Evolutionary conservation across 2,113 vertebrate species (phyloP).

Genomic region (Psettodes erumei): DNA sequence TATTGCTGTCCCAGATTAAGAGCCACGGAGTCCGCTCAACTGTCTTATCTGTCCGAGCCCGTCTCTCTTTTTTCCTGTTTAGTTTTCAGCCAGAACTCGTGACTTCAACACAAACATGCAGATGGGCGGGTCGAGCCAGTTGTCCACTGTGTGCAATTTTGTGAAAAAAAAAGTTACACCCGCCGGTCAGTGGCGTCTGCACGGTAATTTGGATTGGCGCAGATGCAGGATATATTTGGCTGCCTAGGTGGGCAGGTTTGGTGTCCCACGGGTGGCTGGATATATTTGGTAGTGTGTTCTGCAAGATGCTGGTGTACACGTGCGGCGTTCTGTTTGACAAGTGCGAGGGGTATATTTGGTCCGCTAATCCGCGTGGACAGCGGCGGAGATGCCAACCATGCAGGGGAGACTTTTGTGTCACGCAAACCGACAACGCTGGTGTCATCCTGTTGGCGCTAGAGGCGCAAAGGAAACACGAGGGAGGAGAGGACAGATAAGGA

Average conservation of each 20-base stretch:
- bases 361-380: slow-evolving; percentile 43
- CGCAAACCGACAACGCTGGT: background rate
- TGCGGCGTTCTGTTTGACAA: slow-evolving; percentile 11
- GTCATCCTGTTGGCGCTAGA: background rate
- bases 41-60: background rate
- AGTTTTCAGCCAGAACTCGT: slow-evolving; percentile 4
- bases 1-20: slow-evolving; percentile 47
- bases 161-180: background rate
- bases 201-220: background rate
- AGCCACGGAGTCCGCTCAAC: background rate
- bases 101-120: slow-evolving; percentile 22
- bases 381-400: slow-evolving; percentile 26
- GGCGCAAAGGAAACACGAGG: background rate
- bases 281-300: slow-evolving; percentile 54
- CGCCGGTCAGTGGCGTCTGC: slow-evolving; percentile 24
- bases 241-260: slow-evolving; percentile 42
- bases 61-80: slow-evolving; percentile 15
- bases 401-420: slow-evolving; percentile 28
- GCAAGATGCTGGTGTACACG: slow-evolving; percentile 23
- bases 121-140: background rate
- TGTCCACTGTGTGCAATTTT: background rate
- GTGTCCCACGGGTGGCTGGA: slow-evolving; percentile 32
- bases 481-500: background rate
- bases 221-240: slow-evolving; percentile 53
- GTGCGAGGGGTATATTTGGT: slow-evolving; percentile 50